Evolutionary conservation across 2,797 vertebrate species (phyloP), one percentile per base, ranked within the genome.

Genomic region (Oreonectes daqikongensis): DNA sequence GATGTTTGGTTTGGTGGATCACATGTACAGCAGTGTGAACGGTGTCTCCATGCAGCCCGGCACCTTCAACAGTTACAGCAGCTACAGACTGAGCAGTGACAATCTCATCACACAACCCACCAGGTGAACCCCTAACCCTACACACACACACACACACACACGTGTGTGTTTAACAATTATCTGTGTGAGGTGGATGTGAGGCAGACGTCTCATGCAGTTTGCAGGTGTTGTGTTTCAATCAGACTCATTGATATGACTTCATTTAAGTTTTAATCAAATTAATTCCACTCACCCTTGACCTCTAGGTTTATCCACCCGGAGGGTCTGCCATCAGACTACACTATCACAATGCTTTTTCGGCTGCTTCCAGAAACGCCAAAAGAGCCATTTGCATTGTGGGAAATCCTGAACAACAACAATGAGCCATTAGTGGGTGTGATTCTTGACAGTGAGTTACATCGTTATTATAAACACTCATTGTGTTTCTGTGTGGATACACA

Each of bases 361-460:
- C 91, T 99, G 73, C 93, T 98, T 64, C 92, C 96, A 0, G 90
- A 96, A 77, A 99, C 96, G 0, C 96, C 97, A 0, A 84, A 93
- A 81, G 97, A 99, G 81, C 96, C 97, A 0, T 99, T 99, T 84
- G 96, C 96, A 66, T 90, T 99, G 50, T 99, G 97, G 97, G 97
- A 99, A 88, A 94, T 99, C 88, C 92, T 99, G 78, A 94, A 97
- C 88, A 90, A 93, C 88, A 86, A 88, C 30, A 95, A 95, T 1
- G 94, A 97, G 78, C 96, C 97, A 0, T 85, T 97, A 84, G 95
- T 97, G 79, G 97, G 97, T 28, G 94, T 99, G 83, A 98, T 98
- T 87, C 90, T 99, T 84, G 97, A 99, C 82, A 97, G 97, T 99
- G 93, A 87, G 97, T 88, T 15, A 53, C 1, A 14, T n/a, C 15